Conservation (phyloP, 1,140 invertebrate species). For the Drosophila nasuta region DNA sequence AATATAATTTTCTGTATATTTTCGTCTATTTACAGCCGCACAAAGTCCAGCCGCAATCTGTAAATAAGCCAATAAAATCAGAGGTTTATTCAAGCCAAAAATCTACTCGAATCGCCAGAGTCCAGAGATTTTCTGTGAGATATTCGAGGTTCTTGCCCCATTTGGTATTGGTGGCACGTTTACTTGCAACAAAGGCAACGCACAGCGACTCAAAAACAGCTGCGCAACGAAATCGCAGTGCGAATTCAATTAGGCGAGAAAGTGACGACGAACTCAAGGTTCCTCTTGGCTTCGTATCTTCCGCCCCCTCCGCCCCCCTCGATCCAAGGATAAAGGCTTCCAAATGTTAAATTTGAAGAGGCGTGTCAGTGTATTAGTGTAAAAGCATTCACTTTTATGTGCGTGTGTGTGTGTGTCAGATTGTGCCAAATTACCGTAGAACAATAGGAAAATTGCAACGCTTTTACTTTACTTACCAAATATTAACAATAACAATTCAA, state of each 20-base stretch:
- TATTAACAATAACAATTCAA: constrained; percentile 8
- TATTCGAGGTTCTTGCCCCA: background rate
- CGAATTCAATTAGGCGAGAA: constrained; percentile 61
- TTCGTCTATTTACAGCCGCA: constrained; percentile 45
- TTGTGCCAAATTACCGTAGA: constrained; percentile 35
- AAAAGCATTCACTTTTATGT: background rate
- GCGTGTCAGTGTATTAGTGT: constrained; percentile 32
- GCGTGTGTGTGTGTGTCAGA: background rate
- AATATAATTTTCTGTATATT: constrained; percentile 19
- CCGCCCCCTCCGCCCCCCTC: background rate
- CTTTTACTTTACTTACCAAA: background rate
- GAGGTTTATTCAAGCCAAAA: constrained; percentile 28
- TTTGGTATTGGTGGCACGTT: constrained; percentile 56
- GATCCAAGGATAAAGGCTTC: constrained; percentile 16
- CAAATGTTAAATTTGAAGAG: constrained; percentile 50
- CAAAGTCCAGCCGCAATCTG: constrained; percentile 46
- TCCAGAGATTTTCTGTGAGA: constrained; percentile 2
- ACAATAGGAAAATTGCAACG: constrained; percentile 17
- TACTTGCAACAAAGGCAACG: constrained; percentile 33
- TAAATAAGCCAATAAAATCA: constrained; percentile 63
- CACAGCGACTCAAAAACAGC: background rate
- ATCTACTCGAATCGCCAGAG: constrained; percentile 1
- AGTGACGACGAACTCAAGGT: constrained; percentile 33
- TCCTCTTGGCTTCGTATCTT: constrained; percentile 5
- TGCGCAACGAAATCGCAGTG: constrained; percentile 18